phyloP scores from a whole-genome alignment of 2,797 vertebrate genomes.

The Enteromius anoplus region DNA sequence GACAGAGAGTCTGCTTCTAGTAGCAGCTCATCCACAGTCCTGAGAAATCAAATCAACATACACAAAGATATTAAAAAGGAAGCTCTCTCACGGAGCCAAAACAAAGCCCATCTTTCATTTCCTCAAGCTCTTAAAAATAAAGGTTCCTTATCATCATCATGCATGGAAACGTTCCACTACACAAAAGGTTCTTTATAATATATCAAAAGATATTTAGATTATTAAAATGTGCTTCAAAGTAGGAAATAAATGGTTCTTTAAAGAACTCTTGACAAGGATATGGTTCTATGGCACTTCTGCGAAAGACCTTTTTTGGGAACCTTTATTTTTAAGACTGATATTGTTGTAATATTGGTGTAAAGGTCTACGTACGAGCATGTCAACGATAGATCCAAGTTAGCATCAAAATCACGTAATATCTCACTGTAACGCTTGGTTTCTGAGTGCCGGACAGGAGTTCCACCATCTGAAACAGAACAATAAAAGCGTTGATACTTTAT shows the following conservation, averaged over 20 bases:
- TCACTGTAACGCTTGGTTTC: constrained; percentile 88
- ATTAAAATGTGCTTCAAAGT: background rate
- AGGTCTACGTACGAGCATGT: constrained; percentile 78
- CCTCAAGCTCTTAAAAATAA: constrained; percentile 1
- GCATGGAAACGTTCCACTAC: background rate
- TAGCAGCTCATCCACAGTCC: constrained; percentile 72
- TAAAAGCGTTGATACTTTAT: too few species aligned
- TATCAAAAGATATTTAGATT: background rate
- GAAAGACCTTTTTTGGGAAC: background rate
- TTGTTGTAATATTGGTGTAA: background rate
- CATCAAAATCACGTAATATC: constrained; percentile 89
- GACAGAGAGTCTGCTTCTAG: constrained; percentile 66
- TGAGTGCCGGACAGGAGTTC: constrained; percentile 55
- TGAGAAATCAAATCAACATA: constrained; percentile 58
- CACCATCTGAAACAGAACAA: constrained; percentile 68
- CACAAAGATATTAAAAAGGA: constrained; percentile 23
- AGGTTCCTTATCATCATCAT: background rate
- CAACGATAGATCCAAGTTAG: constrained; percentile 84
- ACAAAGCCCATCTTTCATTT: background rate
- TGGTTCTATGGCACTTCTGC: background rate
- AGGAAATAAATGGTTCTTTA: background rate
- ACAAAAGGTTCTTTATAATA: constrained; percentile 1
- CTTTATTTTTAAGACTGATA: background rate
- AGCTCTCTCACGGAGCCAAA: constrained; percentile 12
- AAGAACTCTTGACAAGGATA: background rate